These are phyloP conservation scores for Rhopalosiphum padi DNA, from an alignment of 1,140 invertebrate genomes.

Conservation along the genomic window DNA sequence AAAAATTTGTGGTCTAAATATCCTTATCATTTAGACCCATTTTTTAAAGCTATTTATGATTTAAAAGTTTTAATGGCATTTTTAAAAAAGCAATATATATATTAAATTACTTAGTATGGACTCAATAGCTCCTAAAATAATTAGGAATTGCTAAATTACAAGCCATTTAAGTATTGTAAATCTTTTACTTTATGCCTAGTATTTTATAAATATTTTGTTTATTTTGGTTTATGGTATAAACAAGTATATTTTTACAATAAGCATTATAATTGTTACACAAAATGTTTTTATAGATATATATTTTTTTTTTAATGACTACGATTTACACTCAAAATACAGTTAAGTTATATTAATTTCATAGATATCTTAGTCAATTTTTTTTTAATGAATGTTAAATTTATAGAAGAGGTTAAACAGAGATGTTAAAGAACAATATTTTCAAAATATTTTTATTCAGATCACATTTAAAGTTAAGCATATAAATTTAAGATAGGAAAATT, in stretches of 20 bases:
- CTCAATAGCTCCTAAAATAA: background rate
- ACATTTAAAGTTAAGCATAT: background rate
- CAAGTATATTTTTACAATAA: background rate
- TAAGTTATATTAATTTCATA: background rate
- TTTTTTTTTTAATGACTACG: background rate
- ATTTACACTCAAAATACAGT: background rate
- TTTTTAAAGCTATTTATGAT: background rate
- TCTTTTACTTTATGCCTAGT: background rate
- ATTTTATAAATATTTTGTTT: background rate
- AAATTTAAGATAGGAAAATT: background rate
- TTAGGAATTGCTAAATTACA: background rate
- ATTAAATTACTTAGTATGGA: background rate
- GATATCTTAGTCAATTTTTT: background rate
- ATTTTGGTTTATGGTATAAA: background rate
- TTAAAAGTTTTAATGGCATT: background rate
- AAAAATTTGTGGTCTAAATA: background rate
- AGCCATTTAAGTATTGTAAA: background rate
- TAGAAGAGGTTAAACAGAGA: background rate
- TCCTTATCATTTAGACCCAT: background rate
- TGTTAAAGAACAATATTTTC: background rate
- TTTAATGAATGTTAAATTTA: background rate
- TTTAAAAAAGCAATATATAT: background rate
- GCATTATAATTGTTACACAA: background rate
- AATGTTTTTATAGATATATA: background rate
- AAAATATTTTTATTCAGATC: slow-evolving; percentile 9